Conservation (phyloP, 2,113 vertebrate genomes). For the Parus major region DNA sequence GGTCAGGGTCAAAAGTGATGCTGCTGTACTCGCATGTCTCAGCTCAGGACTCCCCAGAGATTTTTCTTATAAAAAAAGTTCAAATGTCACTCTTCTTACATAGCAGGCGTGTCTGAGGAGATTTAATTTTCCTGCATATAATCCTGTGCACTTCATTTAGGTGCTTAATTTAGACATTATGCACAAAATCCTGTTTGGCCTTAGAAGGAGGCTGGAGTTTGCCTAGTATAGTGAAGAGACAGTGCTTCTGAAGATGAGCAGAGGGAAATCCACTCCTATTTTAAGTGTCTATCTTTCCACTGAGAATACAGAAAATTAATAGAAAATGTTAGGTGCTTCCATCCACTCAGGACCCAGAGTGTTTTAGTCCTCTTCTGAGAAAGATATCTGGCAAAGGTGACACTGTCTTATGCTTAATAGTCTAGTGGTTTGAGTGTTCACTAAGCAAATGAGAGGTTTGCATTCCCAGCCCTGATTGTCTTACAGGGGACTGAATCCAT, state of each 20-base stretch:
- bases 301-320: constrained; percentile 27
- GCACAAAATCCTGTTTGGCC: background rate
- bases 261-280: background rate
- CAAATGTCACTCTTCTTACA: background rate
- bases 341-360: background rate
- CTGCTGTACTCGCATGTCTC: background rate
- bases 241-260: background rate
- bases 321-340: constrained; percentile 14
- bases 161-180: constrained; percentile 12
- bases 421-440: constrained; percentile 37
- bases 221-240: background rate
- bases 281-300: background rate
- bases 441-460: constrained; percentile 10
- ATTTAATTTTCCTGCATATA: background rate
- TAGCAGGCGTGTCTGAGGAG: background rate
- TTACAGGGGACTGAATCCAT: constrained; percentile 25
- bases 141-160: background rate
- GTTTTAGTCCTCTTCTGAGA: constrained; percentile 22
- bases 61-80: background rate
- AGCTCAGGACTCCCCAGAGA: background rate
- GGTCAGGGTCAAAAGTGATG: background rate
- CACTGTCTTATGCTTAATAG: constrained; percentile 24
- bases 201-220: background rate
- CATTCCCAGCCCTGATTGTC: background rate
- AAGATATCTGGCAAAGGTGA: constrained; percentile 44